Conservation (phyloP, 2,797 vertebrate genomes). For the Protonibea diacanthus region DNA sequence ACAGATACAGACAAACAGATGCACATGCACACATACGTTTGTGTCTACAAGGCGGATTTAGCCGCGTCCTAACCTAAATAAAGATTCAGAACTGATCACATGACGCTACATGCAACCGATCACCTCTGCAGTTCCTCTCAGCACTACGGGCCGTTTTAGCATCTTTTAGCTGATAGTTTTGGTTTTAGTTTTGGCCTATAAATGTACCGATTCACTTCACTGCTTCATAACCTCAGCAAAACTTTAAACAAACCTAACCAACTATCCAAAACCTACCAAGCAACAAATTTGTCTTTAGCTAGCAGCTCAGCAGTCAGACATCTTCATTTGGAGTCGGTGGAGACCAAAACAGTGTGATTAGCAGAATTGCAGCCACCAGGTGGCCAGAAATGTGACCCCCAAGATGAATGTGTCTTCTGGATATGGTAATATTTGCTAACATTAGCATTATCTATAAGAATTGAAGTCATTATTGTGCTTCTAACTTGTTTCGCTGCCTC, state of each 20-base stretch:
- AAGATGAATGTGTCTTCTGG: background rate
- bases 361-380: background rate
- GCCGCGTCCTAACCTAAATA: background rate
- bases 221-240: background rate
- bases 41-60: background rate
- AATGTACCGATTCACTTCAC: too few relatives aligned
- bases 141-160: background rate
- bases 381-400: background rate
- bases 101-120: too few relatives aligned
- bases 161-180: background rate
- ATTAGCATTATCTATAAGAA: too few relatives aligned
- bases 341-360: background rate
- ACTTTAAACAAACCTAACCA: background rate
- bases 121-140: background rate
- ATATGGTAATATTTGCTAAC: too few relatives aligned
- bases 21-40: slow-evolving; percentile 6
- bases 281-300: too few relatives aligned
- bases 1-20: slow-evolving; percentile 13
- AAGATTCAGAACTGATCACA: background rate
- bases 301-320: background rate
- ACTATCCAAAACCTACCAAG: background rate
- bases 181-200: too few relatives aligned
- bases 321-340: background rate
- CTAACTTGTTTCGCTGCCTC: too few relatives aligned
- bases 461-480: too few relatives aligned